phyloP scores from a whole-genome alignment of 2,888 invertebrate species.

The Aphidoletes aphidimyza region DNA sequence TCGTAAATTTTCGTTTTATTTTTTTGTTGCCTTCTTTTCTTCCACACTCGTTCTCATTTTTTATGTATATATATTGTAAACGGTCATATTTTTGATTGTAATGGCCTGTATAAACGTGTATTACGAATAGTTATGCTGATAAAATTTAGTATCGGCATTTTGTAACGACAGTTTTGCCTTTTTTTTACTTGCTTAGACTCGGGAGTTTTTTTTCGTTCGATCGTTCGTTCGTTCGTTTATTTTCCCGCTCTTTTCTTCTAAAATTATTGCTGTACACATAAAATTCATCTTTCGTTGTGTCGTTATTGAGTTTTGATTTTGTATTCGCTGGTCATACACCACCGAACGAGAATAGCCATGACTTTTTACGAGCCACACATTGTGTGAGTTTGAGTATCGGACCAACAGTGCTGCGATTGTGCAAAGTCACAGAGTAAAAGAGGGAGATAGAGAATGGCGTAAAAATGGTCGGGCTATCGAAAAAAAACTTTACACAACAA shows the following conservation, averaged over 20 bases:
- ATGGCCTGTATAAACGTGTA: conserved; percentile 33
- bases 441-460: too few relatives aligned
- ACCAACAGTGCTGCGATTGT: too few relatives aligned
- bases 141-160: conserved; percentile 50
- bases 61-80: not conserved
- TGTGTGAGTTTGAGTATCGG: not conserved
- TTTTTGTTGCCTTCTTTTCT: not conserved
- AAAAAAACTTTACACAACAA: conserved; percentile 32
- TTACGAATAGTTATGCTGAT: conserved; percentile 45
- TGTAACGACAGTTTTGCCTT: not conserved
- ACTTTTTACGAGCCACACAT: not conserved
- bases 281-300: conserved; percentile 5
- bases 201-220: not conserved
- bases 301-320: conserved; percentile 39
- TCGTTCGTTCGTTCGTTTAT: too few relatives aligned
- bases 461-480: not conserved
- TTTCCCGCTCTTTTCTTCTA: too few relatives aligned
- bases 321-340: not conserved
- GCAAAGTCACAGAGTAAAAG: too few relatives aligned
- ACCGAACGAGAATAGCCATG: not conserved
- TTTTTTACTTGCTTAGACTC: not conserved
- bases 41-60: not conserved
- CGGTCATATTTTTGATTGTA: conserved; percentile 20
- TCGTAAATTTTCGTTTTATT: not conserved
- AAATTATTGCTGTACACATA: not conserved